Evolutionary conservation across 23 tunicate genomes (phyloP).

Genomic region (Trididemnum miniatum): DNA sequence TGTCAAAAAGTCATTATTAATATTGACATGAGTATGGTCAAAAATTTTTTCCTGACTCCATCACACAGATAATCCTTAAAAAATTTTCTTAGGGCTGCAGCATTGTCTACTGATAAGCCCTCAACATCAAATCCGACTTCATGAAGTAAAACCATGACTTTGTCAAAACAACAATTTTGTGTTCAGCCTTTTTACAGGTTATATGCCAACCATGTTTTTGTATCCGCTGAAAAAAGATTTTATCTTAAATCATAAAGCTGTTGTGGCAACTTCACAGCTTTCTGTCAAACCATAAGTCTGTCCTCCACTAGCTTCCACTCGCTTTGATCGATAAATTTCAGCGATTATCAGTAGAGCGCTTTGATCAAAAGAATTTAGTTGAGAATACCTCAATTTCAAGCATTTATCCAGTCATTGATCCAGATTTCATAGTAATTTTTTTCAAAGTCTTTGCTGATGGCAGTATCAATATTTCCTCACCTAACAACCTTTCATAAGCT

Average conservation of each 20-base stretch:
- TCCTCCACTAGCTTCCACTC: slow-evolving; percentile 23
- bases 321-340: slow-evolving; percentile 18
- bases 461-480: too few relatives aligned
- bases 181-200: slow-evolving; percentile 12
- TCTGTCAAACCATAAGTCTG: neutral
- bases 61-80: slow-evolving; percentile 9
- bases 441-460: too few relatives aligned
- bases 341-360: neutral
- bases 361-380: slow-evolving; percentile 13
- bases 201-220: neutral
- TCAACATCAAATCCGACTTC: slow-evolving; percentile 18
- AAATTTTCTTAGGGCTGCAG: slow-evolving; percentile 11
- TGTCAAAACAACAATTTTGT: slow-evolving; percentile 16
- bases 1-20: neutral
- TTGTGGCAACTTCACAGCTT: slow-evolving; percentile 8
- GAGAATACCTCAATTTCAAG: slow-evolving; percentile 5
- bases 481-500: too few relatives aligned
- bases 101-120: slow-evolving; percentile 14
- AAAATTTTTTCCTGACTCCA: too few relatives aligned
- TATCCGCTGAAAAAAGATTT: slow-evolving; percentile 6
- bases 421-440: slow-evolving; percentile 2
- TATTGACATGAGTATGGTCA: neutral
- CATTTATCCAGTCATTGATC: neutral
- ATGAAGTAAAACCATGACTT: slow-evolving; percentile 6
- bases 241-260: slow-evolving; percentile 15